Evolutionary conservation across 2,797 vertebrate species (phyloP).

Genomic region (Tympanoctomys barrerae): DNA sequence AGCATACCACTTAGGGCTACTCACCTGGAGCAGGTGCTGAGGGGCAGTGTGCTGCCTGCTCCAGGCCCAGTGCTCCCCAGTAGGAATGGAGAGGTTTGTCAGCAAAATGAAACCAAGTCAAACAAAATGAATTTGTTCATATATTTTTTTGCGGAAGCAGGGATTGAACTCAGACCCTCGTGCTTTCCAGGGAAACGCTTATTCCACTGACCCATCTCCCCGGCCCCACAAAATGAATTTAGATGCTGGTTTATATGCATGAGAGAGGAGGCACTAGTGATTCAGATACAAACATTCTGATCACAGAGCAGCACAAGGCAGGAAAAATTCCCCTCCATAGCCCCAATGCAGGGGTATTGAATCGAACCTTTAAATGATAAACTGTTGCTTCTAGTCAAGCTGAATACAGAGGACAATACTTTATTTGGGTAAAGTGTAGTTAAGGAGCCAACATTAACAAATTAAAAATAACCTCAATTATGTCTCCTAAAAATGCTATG

Average conservation of each 20-base stretch:
- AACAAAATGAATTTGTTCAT: background rate
- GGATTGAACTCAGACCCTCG: too few species aligned
- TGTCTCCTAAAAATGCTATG: background rate
- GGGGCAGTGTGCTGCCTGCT: background rate
- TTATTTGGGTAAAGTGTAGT: slow-evolving; percentile 41
- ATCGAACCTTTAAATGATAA: slow-evolving; percentile 37
- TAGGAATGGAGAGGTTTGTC: background rate
- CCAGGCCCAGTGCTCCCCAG: background rate
- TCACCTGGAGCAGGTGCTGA: slow-evolving; percentile 6
- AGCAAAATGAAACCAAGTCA: slow-evolving; percentile 25
- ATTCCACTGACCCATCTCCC: too few species aligned
- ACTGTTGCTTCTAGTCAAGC: background rate
- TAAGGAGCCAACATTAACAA: background rate
- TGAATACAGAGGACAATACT: background rate
- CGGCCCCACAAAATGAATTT: background rate
- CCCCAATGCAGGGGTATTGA: background rate
- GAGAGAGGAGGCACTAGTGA: background rate
- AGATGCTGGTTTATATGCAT: background rate
- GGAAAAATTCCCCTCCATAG: slow-evolving; percentile 36
- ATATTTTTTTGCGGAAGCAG: too few species aligned
- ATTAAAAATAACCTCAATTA: slow-evolving; percentile 9
- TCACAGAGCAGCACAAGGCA: background rate
- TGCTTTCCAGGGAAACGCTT: too few species aligned
- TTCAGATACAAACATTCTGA: slow-evolving; percentile 17
- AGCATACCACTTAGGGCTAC: background rate